Conservation (phyloP, 1,140 invertebrate species). For the Cydia amplana region DNA sequence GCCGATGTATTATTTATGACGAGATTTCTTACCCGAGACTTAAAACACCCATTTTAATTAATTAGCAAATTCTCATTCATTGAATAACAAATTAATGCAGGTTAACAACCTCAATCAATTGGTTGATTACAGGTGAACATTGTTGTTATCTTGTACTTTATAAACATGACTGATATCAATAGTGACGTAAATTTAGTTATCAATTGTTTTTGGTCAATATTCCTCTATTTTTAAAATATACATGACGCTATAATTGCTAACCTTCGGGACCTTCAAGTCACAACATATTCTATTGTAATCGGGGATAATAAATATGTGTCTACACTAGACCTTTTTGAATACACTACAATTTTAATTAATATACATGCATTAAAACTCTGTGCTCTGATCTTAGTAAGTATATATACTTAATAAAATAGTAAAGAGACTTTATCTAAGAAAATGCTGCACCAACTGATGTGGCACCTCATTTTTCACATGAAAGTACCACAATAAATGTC, state of each 20-base stretch:
- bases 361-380: too few relatives aligned
- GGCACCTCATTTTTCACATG: not conserved
- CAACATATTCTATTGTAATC: too few relatives aligned
- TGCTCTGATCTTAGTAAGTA: not conserved
- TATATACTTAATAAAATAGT: not conserved
- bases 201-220: slow-evolving; percentile 3
- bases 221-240: too few relatives aligned
- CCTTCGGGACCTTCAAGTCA: too few relatives aligned
- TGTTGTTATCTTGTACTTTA: not conserved
- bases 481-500: not conserved
- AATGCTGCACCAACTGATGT: not conserved
- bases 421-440: not conserved
- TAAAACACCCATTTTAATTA: not conserved
- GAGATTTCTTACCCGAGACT: too few relatives aligned
- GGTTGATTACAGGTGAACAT: slow-evolving; percentile 15
- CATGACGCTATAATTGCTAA: too few relatives aligned
- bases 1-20: too few relatives aligned
- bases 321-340: too few relatives aligned
- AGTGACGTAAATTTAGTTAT: not conserved
- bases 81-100: not conserved
- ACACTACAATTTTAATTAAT: too few relatives aligned
- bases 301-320: too few relatives aligned
- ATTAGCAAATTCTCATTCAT: not conserved
- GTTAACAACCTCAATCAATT: slow-evolving; percentile 2
- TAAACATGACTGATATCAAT: not conserved